Evolutionary conservation across 2,797 vertebrate species (phyloP).

Genomic region (Natrix natrix): DNA sequence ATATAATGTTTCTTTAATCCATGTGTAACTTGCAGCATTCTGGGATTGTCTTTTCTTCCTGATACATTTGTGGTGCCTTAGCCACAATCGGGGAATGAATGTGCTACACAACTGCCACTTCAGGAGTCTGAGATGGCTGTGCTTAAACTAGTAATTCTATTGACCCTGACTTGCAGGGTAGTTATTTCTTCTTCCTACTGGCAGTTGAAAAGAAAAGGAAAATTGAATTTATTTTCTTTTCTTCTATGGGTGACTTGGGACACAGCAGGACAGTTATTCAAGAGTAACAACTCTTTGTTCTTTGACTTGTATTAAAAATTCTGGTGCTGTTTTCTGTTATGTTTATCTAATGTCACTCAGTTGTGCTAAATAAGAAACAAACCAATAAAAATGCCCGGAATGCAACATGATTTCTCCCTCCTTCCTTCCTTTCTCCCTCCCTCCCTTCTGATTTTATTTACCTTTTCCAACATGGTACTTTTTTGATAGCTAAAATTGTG

Average conservation of each 20-base stretch:
- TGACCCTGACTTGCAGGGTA: neutral
- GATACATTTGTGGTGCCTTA: too few relatives aligned
- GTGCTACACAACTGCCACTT: neutral
- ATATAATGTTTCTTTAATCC: neutral
- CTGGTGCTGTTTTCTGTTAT: neutral
- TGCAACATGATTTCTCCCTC: rapidly evolving
- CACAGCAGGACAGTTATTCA: conserved; percentile 16
- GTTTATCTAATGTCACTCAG: conserved; percentile 18
- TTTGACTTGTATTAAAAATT: conserved; percentile 13
- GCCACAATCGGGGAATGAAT: neutral
- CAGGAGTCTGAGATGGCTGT: neutral
- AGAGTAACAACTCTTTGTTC: neutral
- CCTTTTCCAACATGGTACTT: neutral
- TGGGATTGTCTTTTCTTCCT: neutral
- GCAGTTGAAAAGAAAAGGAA: neutral
- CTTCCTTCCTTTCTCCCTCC: neutral
- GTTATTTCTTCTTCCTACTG: conserved; percentile 2
- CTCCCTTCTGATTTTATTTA: neutral
- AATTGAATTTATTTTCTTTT: conserved; percentile 22
- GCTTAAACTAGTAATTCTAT: neutral
- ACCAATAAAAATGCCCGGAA: neutral
- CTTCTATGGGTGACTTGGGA: neutral
- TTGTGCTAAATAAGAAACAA: neutral
- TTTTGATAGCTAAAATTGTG: conserved; percentile 13
- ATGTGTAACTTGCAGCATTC: neutral